These are phyloP conservation scores for Agrochola circellaris DNA, from an alignment of 2,888 invertebrate species.

Conservation along the genomic window DNA sequence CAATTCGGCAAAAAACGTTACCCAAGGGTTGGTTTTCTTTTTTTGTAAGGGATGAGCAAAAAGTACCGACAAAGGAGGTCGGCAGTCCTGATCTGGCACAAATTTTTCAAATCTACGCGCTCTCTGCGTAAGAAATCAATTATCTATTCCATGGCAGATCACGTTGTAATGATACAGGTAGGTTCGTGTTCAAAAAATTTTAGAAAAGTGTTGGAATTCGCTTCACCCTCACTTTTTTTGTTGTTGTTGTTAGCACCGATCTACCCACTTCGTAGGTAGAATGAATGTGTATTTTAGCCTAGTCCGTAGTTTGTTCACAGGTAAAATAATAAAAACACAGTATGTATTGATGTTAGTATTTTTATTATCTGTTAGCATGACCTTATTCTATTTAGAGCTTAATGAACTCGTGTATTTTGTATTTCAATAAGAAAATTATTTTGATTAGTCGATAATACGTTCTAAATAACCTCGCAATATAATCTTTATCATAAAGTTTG, in stretches of 20 bases:
- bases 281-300: slow-evolving; percentile 31
- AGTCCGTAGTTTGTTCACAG: slow-evolving; percentile 29
- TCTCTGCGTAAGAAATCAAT: slow-evolving; percentile 79
- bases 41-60: slow-evolving; percentile 81
- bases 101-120: slow-evolving; percentile 80
- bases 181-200: slow-evolving; percentile 38
- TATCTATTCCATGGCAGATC: slow-evolving; percentile 67
- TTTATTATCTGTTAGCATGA: slow-evolving; percentile 14
- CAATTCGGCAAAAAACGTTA: slow-evolving; percentile 82
- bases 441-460: not conserved
- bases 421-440: not conserved
- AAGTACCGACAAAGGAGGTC: slow-evolving; percentile 86
- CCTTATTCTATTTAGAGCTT: slow-evolving; percentile 12
- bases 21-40: slow-evolving; percentile 82
- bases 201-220: slow-evolving; percentile 33
- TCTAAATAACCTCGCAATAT: not conserved
- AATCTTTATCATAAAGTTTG: not conserved
- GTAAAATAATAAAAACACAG: slow-evolving; percentile 7
- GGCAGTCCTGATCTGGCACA: slow-evolving; percentile 78
- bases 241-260: not conserved
- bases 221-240: slow-evolving; percentile 31
- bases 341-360: slow-evolving; percentile 15
- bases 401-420: not conserved
- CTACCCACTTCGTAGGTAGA: slow-evolving; percentile 22
- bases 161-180: slow-evolving; percentile 61